Evolutionary conservation across 2,888 invertebrate genomes (phyloP).

Genomic region (Megastigmus dorsalis): DNA sequence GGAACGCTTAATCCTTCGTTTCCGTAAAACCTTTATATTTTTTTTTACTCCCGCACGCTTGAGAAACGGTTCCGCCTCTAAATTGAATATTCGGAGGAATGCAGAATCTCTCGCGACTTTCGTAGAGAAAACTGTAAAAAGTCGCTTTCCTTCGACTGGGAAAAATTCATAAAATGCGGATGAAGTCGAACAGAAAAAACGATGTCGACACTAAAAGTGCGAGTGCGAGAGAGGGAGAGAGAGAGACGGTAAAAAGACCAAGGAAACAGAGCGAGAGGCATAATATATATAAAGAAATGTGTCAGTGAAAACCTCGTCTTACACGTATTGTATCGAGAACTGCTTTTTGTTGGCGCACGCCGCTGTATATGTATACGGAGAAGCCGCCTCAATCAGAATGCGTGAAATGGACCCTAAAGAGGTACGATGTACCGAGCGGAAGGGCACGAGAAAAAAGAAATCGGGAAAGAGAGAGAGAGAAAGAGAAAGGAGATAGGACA

Average conservation of each 20-base stretch:
- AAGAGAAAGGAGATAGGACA: constrained; percentile 58
- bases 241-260: not conserved
- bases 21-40: no score
- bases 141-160: not conserved
- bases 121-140: constrained; percentile 1
- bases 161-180: not conserved
- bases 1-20: no score
- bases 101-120: not conserved
- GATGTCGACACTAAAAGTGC: not conserved
- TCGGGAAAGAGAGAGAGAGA: constrained; percentile 60
- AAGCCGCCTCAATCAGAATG: constrained; percentile 50
- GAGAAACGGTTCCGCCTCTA: no score
- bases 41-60: no score
- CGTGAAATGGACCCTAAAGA: constrained; percentile 56
- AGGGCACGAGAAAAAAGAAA: not conserved
- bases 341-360: not conserved
- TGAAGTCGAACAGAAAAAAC: constrained; percentile 12
- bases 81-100: not conserved
- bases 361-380: not conserved
- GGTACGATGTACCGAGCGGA: constrained; percentile 12
- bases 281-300: constrained; percentile 7
- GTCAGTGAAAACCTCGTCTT: not conserved
- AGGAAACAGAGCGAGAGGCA: not conserved
- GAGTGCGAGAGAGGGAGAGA: not conserved
- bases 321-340: not conserved